Percentiles rank a stretch among this genome's conserved stretches.
phyloP scores from a whole-genome alignment of 1,140 invertebrate species.

The Drosophila bifasciata region DNA sequence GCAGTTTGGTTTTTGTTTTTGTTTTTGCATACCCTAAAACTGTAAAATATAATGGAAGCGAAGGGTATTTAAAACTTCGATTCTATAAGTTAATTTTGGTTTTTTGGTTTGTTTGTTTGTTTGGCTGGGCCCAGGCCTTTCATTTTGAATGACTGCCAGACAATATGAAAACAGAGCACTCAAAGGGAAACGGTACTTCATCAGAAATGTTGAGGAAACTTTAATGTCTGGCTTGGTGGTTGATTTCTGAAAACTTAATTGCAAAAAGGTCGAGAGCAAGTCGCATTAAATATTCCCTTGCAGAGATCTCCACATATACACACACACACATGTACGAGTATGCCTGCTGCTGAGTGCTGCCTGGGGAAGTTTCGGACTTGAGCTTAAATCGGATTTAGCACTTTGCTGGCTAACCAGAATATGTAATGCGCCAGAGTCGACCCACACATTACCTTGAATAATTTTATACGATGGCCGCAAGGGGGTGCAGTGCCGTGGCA shows the following conservation, averaged over 20 bases:
- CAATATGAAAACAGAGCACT: constrained; percentile 16
- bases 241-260: constrained; percentile 60
- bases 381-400: constrained; percentile 75
- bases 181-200: constrained; percentile 16
- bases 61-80: too few relatives aligned
- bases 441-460: constrained; percentile 60
- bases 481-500: constrained; percentile 24
- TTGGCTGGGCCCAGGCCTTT: not conserved
- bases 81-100: not conserved
- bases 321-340: not conserved
- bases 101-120: constrained; percentile 7
- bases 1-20: too few relatives aligned
- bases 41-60: too few relatives aligned
- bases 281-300: constrained; percentile 58
- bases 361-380: constrained; percentile 20
- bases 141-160: constrained; percentile 4
- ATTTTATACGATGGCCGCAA: constrained; percentile 51
- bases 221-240: constrained; percentile 36
- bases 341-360: constrained; percentile 6
- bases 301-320: constrained; percentile 6
- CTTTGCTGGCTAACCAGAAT: constrained; percentile 64
- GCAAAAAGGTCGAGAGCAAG: constrained; percentile 42
- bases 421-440: constrained; percentile 38
- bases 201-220: constrained; percentile 43
- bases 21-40: too few relatives aligned